Conservation (phyloP, 2,113 vertebrate species). For the Penelope pileata region DNA sequence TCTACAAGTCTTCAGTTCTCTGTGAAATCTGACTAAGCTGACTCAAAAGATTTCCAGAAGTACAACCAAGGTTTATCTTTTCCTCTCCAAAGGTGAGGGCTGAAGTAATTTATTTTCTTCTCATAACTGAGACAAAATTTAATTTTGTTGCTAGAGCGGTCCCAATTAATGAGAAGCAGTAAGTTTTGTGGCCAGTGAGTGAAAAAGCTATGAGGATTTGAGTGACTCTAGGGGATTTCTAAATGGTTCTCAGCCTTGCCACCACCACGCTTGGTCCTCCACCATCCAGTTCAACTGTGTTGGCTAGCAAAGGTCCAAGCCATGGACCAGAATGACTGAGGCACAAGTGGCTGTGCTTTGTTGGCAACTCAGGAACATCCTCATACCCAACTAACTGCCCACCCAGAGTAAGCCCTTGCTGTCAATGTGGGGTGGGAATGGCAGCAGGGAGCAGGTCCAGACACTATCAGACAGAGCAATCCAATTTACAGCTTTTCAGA, state of each 20-base stretch:
- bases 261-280: not conserved
- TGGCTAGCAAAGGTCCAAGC: not conserved
- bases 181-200: not conserved
- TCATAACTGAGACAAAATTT: not conserved
- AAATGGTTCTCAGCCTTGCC: not conserved
- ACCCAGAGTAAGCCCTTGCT: not conserved
- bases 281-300: not conserved
- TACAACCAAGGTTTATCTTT: constrained; percentile 1
- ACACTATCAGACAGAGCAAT: accelerated
- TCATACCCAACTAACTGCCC: not conserved
- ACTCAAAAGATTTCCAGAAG: not conserved
- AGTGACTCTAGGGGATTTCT: not conserved
- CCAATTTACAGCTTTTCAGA: not conserved
- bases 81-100: not conserved
- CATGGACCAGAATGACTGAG: accelerated
- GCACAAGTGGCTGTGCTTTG: not conserved
- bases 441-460: not conserved
- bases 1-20: not conserved
- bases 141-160: not conserved
- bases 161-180: not conserved
- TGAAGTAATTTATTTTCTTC: not conserved
- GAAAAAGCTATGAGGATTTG: not conserved
- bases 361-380: not conserved
- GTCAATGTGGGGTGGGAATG: accelerated
- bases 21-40: not conserved